Percentiles rank a stretch among this genome's conserved stretches.
phyloP scores from a whole-genome alignment of 2,113 vertebrate genomes.

The Formicarius rufipectus region DNA sequence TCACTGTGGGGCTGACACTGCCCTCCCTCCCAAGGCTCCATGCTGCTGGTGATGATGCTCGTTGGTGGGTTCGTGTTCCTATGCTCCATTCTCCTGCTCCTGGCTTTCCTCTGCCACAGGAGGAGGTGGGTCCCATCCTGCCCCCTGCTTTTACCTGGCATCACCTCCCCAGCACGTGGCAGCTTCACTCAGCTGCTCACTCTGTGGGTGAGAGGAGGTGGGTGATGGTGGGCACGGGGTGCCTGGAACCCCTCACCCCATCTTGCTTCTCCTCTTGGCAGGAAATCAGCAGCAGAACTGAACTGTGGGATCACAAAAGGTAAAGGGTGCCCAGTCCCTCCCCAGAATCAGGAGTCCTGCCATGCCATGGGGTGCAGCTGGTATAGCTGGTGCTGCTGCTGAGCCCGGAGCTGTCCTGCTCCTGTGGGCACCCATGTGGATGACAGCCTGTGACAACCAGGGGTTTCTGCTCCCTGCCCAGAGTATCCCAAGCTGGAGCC shows the following conservation, averaged over 20 bases:
- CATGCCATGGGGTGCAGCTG: not conserved
- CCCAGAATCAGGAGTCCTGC: accelerated
- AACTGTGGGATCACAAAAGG: slow-evolving; percentile 32
- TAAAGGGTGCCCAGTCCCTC: not conserved
- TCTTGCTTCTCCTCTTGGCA: not conserved
- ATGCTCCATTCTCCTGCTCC: slow-evolving; percentile 75
- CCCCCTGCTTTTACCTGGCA: accelerated
- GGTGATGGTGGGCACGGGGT: not conserved
- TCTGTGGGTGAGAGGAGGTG: accelerated
- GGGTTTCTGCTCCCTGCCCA: not conserved
- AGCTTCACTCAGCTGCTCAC: not conserved
- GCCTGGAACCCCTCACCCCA: not conserved
- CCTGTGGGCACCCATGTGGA: not conserved
- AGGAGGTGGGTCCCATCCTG: slow-evolving; percentile 75
- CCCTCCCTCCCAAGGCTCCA: slow-evolving; percentile 46
- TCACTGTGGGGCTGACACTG: not conserved
- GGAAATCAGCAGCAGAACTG: not conserved
- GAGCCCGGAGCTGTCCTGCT: not conserved
- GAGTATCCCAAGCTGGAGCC: slow-evolving; percentile 24
- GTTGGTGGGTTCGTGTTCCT: slow-evolving; percentile 74
- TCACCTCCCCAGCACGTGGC: accelerated
- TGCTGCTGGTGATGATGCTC: slow-evolving; percentile 71
- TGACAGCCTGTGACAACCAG: not conserved
- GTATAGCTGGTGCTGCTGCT: not conserved
- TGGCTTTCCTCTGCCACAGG: slow-evolving; percentile 78